A percentile compares a stretch with the other conserved stretches of the same genome.
phyloP scores from a whole-genome alignment of 2,888 invertebrate species.

The Brachynemurus nebulosus region DNA sequence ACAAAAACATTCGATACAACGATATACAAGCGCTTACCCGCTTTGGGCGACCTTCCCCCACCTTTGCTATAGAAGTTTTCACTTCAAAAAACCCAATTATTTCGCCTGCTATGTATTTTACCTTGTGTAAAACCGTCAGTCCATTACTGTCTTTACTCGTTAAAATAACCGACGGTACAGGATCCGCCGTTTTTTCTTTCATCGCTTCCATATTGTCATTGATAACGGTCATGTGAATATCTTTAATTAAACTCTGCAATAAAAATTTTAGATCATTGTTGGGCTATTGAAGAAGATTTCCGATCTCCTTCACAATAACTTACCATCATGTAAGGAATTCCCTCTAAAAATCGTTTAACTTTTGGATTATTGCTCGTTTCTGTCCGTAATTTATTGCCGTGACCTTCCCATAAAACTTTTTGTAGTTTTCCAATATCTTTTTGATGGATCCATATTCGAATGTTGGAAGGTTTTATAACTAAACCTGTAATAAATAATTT shows the following conservation, averaged over 20 bases:
- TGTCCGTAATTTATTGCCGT: constrained; percentile 66
- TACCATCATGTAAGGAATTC: constrained; percentile 91
- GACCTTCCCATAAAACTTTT: constrained; percentile 81
- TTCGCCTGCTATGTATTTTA: too few species aligned
- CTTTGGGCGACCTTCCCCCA: too few species aligned
- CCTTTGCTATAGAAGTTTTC: too few species aligned
- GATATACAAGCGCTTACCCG: too few species aligned
- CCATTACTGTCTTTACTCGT: constrained; percentile 68
- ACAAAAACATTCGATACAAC: too few species aligned
- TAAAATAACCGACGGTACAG: constrained; percentile 55
- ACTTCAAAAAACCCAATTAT: too few species aligned
- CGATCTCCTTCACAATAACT: constrained; percentile 14
- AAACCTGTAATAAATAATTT: constrained; percentile 38
- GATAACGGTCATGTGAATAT: constrained; percentile 63
- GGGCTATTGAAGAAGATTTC: neutral
- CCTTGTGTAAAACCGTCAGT: constrained; percentile 77
- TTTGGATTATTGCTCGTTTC: constrained; percentile 74
- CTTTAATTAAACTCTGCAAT: constrained; percentile 60
- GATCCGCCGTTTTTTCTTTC: constrained; percentile 48
- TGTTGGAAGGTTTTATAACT: constrained; percentile 73
- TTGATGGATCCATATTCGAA: constrained; percentile 92
- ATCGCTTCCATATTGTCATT: constrained; percentile 61
- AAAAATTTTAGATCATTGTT: neutral
- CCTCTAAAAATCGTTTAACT: constrained; percentile 73
- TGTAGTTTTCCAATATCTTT: constrained; percentile 75